These are phyloP conservation scores for Pomacea maculata DNA, from an alignment of 1,140 invertebrate species.

Conservation along the genomic window DNA sequence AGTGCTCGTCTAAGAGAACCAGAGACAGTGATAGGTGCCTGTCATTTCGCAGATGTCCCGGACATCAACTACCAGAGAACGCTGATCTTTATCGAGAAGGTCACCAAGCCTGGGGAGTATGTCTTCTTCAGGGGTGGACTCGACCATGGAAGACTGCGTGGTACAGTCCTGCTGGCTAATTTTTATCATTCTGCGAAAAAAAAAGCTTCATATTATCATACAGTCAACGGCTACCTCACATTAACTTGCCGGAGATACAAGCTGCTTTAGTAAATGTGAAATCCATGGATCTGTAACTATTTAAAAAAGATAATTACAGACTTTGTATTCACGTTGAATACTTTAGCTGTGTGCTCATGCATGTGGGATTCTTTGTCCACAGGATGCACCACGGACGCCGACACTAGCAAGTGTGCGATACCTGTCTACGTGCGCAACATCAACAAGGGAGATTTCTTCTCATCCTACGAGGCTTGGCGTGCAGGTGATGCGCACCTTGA, in stretches of 20 bases:
- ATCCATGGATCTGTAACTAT: background rate
- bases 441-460: background rate
- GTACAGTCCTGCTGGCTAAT: background rate
- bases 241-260: no score
- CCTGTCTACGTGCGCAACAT: slow-evolving; percentile 4
- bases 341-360: background rate
- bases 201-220: no score
- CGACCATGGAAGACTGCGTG: background rate
- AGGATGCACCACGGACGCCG: slow-evolving; percentile 3
- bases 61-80: slow-evolving; percentile 29
- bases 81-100: slow-evolving; percentile 59
- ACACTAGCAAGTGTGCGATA: slow-evolving; percentile 6
- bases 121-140: slow-evolving; percentile 65
- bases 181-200: background rate
- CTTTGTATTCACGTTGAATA: background rate
- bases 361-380: no score
- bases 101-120: slow-evolving; percentile 61
- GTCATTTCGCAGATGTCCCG: background rate
- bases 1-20: no score
- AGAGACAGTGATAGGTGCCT: no score
- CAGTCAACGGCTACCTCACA: no score
- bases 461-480: slow-evolving; percentile 53
- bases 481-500: slow-evolving; percentile 60
- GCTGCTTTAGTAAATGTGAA: no score
- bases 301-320: background rate